These are phyloP conservation scores for Microctonus brassicae DNA, from an alignment of 2,888 invertebrate species.

Conservation along the genomic window DNA sequence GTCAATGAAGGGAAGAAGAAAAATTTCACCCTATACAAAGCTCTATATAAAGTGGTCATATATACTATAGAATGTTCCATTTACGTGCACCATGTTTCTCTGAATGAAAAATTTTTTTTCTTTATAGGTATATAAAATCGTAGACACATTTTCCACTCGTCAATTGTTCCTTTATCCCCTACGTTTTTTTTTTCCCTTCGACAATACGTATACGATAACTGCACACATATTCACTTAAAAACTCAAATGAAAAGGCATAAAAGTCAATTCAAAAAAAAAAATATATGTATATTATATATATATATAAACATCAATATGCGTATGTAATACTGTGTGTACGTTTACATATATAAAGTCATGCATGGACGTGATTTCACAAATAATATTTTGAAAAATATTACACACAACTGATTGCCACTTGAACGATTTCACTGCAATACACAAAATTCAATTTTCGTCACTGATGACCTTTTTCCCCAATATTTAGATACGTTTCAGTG, in stretches of 20 bases:
- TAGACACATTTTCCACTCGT: slow-evolving; percentile 20
- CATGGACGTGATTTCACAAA: not conserved
- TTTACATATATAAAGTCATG: not conserved
- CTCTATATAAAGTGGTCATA: not conserved
- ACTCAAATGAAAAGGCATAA: not conserved
- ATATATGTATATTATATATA: not conserved
- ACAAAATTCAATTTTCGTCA: not conserved
- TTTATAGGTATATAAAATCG: not conserved
- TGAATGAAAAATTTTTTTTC: not conserved
- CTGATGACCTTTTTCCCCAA: not conserved
- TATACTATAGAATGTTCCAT: not conserved
- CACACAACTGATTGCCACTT: not conserved
- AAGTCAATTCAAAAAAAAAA: not conserved
- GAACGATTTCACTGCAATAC: not conserved
- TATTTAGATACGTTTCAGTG: not conserved
- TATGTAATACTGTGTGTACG: too few relatives aligned
- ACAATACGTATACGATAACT: not conserved
- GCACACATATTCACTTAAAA: not conserved
- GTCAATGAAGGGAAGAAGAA: not conserved
- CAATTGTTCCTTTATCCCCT: slow-evolving; percentile 2
- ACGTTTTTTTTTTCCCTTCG: not conserved
- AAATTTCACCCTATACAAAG: not conserved
- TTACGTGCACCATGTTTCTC: not conserved
- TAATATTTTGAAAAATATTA: not conserved
- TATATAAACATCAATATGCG: too few relatives aligned